Percentiles rank a stretch among this genome's conserved stretches.
phyloP scores from a whole-genome alignment of 2,888 invertebrate species.

The Blomia tropicalis region DNA sequence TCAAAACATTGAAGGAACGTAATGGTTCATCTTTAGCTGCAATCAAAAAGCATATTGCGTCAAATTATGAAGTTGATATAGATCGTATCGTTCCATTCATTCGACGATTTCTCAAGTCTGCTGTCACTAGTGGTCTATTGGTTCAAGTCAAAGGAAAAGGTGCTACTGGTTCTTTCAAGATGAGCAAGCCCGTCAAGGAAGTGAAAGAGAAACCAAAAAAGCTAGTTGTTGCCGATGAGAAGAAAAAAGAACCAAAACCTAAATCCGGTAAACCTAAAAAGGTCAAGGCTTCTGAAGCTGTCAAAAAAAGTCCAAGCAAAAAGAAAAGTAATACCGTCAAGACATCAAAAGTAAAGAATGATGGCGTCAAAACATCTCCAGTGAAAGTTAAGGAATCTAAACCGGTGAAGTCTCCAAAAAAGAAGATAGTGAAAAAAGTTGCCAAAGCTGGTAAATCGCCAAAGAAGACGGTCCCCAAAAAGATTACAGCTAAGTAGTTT shows the following conservation, averaged over 20 bases:
- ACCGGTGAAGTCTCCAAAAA: no score
- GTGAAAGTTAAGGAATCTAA: no score
- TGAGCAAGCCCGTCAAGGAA: constrained; percentile 25
- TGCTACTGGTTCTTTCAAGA: constrained; percentile 33
- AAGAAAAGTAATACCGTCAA: no score
- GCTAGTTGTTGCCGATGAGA: constrained; percentile 20
- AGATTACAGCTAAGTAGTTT: no score
- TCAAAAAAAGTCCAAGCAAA: background rate
- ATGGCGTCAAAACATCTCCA: no score
- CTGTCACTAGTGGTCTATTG: constrained; percentile 39
- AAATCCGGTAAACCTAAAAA: constrained; percentile 25
- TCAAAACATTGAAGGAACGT: constrained; percentile 35
- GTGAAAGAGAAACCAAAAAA: constrained; percentile 8
- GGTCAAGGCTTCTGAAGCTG: no score
- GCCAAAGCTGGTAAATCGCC: no score
- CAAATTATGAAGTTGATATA: constrained; percentile 43
- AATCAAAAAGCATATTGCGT: constrained; percentile 48
- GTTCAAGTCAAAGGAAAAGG: constrained; percentile 34
- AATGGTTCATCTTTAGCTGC: constrained; percentile 45
- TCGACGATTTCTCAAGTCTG: constrained; percentile 46
- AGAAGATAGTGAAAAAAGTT: no score
- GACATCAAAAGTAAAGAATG: no score
- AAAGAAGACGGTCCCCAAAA: no score
- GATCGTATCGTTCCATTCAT: constrained; percentile 45
- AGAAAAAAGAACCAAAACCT: constrained; percentile 22